These are phyloP conservation scores for Esox lucius DNA, from an alignment of 2,797 vertebrate genomes.

Conservation along the genomic window DNA sequence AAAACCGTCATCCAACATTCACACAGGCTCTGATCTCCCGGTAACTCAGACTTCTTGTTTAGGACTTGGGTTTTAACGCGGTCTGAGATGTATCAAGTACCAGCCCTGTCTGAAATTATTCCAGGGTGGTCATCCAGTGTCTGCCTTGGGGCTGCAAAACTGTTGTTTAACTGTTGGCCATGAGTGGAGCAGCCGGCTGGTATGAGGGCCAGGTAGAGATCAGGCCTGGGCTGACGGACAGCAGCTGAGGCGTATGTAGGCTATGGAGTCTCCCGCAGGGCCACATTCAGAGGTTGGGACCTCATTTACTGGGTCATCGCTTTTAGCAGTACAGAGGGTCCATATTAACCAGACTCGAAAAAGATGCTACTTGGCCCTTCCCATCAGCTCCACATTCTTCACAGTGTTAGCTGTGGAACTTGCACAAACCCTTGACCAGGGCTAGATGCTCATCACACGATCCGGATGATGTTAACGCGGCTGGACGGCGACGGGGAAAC, in stretches of 20 bases:
- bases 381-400: background rate
- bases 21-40: background rate
- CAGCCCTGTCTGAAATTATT: slow-evolving; percentile 56
- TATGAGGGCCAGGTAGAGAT: slow-evolving; percentile 53
- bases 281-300: slow-evolving; percentile 61
- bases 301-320: slow-evolving; percentile 67
- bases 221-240: slow-evolving; percentile 56
- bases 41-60: slow-evolving; percentile 35
- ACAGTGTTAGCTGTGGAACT: slow-evolving; percentile 3
- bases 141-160: slow-evolving; percentile 57
- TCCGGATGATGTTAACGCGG: background rate
- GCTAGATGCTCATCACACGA: background rate
- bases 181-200: slow-evolving; percentile 62
- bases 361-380: too few relatives aligned
- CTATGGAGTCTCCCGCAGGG: slow-evolving; percentile 54
- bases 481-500: background rate
- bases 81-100: slow-evolving; percentile 40
- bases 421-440: background rate
- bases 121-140: slow-evolving; percentile 55
- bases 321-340: slow-evolving; percentile 46
- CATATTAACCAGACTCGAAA: slow-evolving; percentile 48
- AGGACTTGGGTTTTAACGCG: slow-evolving; percentile 47
- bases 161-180: slow-evolving; percentile 61
- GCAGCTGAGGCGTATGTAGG: slow-evolving; percentile 65
- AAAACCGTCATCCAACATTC: too few relatives aligned